These are phyloP conservation scores for Propithecus perrieri DNA, from an alignment of 2,797 vertebrate species.

Conservation along the genomic window DNA sequence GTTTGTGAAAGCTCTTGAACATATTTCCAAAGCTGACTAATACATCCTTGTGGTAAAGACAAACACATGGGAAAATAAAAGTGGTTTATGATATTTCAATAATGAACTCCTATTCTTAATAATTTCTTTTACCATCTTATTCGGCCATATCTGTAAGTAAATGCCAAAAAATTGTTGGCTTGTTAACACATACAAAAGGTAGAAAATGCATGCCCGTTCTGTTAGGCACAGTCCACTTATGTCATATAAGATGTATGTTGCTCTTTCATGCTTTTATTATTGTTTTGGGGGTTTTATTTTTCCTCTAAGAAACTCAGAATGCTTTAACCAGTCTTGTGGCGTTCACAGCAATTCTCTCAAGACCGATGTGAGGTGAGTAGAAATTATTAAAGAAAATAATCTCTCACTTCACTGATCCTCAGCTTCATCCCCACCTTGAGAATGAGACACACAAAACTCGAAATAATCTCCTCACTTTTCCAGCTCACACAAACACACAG, in stretches of 20 bases:
- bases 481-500: not conserved
- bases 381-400: conserved; percentile 38
- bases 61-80: conserved; percentile 14
- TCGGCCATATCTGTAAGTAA: not conserved
- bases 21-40: conserved; percentile 35
- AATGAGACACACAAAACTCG: not conserved
- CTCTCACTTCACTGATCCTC: not conserved
- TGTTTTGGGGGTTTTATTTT: not conserved
- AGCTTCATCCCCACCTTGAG: not conserved
- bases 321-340: conserved; percentile 3
- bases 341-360: not conserved
- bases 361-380: not conserved
- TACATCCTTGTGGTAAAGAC: not conserved
- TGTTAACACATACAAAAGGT: not conserved
- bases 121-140: not conserved
- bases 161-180: not conserved
- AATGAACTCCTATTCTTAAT: not conserved
- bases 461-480: not conserved
- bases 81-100: conserved; percentile 17
- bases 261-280: conserved; percentile 2
- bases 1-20: conserved; percentile 26
- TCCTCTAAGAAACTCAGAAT: not conserved
- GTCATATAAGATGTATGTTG: not conserved
- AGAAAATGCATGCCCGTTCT: not conserved
- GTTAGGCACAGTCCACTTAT: not conserved